These are phyloP conservation scores for Musca vetustissima DNA, from an alignment of 1,140 invertebrate species.

Conservation along the genomic window DNA sequence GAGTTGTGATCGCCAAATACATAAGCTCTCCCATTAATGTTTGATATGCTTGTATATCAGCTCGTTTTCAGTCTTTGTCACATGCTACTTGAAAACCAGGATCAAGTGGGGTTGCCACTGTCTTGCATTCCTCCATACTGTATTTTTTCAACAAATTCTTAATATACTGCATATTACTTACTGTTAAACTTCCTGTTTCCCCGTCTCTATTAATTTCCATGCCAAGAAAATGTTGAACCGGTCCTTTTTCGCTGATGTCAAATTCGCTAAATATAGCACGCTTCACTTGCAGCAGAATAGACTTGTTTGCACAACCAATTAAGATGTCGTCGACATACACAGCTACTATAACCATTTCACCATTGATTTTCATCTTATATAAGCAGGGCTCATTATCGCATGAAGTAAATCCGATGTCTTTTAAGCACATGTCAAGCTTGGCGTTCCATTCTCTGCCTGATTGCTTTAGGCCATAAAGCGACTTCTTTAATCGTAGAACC, in stretches of 20 bases:
- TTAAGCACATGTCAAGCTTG: too few relatives aligned
- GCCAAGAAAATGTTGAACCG: slow-evolving; percentile 41
- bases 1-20: slow-evolving; percentile 4
- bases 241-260: slow-evolving; percentile 36
- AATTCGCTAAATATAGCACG: slow-evolving; percentile 26
- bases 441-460: too few relatives aligned
- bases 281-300: slow-evolving; percentile 39
- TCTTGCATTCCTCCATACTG: slow-evolving; percentile 1
- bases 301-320: slow-evolving; percentile 26
- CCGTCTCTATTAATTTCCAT: slow-evolving; percentile 39
- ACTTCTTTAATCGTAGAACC: too few relatives aligned
- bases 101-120: slow-evolving; percentile 3
- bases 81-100: background rate
- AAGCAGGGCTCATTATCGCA: slow-evolving; percentile 4
- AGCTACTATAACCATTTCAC: background rate
- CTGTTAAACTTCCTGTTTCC: slow-evolving; percentile 16
- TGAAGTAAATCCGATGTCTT: background rate
- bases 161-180: slow-evolving; percentile 1
- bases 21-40: slow-evolving; percentile 11
- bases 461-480: too few relatives aligned
- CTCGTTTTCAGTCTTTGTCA: slow-evolving; percentile 3
- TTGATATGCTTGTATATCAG: slow-evolving; percentile 6
- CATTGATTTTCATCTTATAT: background rate
- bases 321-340: slow-evolving; percentile 10
- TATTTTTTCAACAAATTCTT: background rate